phyloP scores from a whole-genome alignment of 1,140 invertebrate genomes.

The Tetramorium parvispinum region DNA sequence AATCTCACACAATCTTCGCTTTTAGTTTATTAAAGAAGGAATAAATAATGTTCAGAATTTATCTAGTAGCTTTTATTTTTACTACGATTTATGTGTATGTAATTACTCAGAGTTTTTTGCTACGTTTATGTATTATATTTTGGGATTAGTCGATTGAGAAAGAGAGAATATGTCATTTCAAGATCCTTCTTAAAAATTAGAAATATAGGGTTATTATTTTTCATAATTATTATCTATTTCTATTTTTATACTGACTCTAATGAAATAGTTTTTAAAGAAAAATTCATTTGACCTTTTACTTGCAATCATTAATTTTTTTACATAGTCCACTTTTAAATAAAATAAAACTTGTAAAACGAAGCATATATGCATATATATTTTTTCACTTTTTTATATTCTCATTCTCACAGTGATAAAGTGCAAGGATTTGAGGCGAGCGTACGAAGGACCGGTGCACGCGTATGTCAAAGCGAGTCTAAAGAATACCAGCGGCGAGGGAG shows the following conservation, averaged over 20 bases:
- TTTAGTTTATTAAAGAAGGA: background rate
- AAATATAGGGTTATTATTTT: background rate
- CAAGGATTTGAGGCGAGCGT: slow-evolving; percentile 82
- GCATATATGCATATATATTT: background rate
- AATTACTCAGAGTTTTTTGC: too few species aligned
- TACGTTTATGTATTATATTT: background rate
- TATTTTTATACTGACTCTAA: background rate
- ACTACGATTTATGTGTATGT: too few species aligned
- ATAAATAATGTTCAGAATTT: background rate
- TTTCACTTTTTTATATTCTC: background rate
- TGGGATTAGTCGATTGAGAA: background rate
- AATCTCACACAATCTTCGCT: background rate
- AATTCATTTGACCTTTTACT: background rate
- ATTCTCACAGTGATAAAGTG: slow-evolving; percentile 83
- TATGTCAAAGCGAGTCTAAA: slow-evolving; percentile 84
- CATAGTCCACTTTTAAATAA: background rate
- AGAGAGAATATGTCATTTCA: background rate
- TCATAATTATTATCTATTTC: background rate
- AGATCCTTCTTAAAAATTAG: background rate
- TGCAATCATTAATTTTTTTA: background rate
- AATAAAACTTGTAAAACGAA: background rate
- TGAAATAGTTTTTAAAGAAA: background rate
- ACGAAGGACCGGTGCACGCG: slow-evolving; percentile 83
- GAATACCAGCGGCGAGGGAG: slow-evolving; percentile 80
- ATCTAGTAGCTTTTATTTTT: background rate